Conservation (phyloP, 2,113 vertebrate species). For the Cephalopholis sonnerati region DNA sequence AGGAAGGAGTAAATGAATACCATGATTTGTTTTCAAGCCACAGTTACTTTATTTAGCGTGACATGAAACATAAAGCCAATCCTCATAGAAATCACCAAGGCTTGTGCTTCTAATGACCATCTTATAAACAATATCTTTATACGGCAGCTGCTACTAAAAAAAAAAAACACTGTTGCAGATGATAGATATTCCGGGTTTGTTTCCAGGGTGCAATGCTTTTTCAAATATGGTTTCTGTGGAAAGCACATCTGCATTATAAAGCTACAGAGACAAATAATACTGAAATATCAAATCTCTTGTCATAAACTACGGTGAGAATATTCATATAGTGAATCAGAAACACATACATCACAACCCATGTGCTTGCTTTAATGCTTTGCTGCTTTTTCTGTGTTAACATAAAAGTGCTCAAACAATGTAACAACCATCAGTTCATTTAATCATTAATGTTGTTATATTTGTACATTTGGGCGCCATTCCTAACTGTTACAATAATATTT, state of each 20-base stretch:
- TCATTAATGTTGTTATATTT: neutral
- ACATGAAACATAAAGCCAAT: constrained; percentile 33
- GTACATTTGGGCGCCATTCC: constrained; percentile 10
- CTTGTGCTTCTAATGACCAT: neutral
- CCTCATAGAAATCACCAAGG: neutral
- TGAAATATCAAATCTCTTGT: neutral
- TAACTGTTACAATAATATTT: neutral
- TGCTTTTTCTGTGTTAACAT: neutral
- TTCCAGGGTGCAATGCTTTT: neutral
- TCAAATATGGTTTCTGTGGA: neutral
- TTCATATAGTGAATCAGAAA: neutral
- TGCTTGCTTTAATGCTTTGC: neutral
- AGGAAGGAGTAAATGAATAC: constrained; percentile 63
- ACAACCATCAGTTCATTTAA: neutral
- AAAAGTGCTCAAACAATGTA: neutral
- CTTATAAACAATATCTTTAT: neutral
- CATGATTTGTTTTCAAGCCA: constrained; percentile 55
- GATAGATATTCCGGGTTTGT: neutral
- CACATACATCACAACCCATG: neutral
- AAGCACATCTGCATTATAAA: constrained; percentile 2
- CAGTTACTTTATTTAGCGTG: constrained; percentile 64
- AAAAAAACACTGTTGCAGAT: neutral
- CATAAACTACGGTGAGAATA: neutral
- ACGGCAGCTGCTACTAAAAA: neutral
- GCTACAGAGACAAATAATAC: neutral